Evolutionary conservation across 2,113 vertebrate genomes (phyloP).

Genomic region (Dicrurus megarhynchus): DNA sequence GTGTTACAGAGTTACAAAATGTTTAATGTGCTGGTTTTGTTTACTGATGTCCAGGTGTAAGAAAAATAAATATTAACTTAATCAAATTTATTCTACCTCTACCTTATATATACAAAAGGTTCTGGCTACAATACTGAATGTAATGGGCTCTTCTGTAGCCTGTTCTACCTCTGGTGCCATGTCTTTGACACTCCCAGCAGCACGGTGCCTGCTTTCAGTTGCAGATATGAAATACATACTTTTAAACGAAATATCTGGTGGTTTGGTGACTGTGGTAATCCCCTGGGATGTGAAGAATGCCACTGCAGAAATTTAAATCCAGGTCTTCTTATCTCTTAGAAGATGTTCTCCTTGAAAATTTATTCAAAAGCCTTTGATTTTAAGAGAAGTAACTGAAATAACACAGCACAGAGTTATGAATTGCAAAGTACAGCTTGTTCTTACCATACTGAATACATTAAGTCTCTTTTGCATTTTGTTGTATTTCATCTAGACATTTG

Average conservation of each 20-base stretch:
- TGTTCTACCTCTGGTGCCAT: accelerated
- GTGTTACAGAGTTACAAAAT: not conserved
- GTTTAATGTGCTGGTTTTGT: not conserved
- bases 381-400: not conserved
- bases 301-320: not conserved
- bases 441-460: not conserved
- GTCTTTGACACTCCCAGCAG: not conserved
- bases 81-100: not conserved
- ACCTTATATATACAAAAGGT: not conserved
- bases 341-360: not conserved
- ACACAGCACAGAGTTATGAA: not conserved
- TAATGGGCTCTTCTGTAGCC: not conserved
- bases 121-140: not conserved
- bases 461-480: not conserved
- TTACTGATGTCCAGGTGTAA: not conserved
- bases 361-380: not conserved
- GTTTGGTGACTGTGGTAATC: not conserved
- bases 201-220: not conserved
- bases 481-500: not conserved
- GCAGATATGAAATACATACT: not conserved
- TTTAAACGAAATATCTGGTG: not conserved
- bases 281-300: not conserved
- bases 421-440: not conserved
- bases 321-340: not conserved
- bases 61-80: not conserved